Evolutionary conservation across 2,888 invertebrate genomes (phyloP).

Genomic region (Zeuzera pyrina): DNA sequence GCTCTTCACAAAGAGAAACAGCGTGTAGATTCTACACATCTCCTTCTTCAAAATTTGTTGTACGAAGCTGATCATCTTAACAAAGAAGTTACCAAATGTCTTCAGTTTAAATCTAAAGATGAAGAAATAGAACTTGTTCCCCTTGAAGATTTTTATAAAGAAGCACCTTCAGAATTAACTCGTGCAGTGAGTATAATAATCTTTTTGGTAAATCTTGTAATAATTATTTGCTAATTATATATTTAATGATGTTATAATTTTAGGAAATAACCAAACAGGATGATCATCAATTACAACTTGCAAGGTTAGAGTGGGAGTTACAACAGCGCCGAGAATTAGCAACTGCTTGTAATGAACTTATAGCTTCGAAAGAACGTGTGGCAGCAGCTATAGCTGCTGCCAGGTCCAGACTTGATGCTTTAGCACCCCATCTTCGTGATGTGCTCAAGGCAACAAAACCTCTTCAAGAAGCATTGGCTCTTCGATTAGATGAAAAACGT

Average conservation of each 20-base stretch:
- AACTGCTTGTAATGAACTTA: conserved; percentile 81
- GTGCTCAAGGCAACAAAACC: conserved; percentile 85
- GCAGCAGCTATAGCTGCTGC: conserved; percentile 83
- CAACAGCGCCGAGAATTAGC: conserved; percentile 89
- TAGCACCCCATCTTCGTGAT: conserved; percentile 82
- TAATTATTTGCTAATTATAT: too few species aligned
- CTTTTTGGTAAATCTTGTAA: too few species aligned
- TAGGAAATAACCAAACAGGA: conserved; percentile 80
- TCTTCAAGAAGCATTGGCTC: conserved; percentile 88
- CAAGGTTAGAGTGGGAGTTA: conserved; percentile 93
- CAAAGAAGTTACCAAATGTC: conserved; percentile 94
- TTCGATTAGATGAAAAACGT: conserved; percentile 84
- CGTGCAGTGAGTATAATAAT: conserved; percentile 74
- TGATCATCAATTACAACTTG: conserved; percentile 86
- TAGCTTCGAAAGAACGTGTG: conserved; percentile 83
- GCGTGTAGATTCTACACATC: conserved; percentile 90
- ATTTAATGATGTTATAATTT: too few species aligned
- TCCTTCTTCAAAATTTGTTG: conserved; percentile 92
- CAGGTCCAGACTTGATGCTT: conserved; percentile 83
- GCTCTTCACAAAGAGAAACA: conserved; percentile 87
- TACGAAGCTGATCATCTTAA: conserved; percentile 96
- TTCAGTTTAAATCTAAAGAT: conserved; percentile 96
- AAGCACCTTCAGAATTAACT: conserved; percentile 81
- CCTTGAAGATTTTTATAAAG: conserved; percentile 85
- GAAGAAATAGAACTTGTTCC: conserved; percentile 92